Conservation (phyloP, 2,888 invertebrate species). For the Drymonia ruficornis region DNA sequence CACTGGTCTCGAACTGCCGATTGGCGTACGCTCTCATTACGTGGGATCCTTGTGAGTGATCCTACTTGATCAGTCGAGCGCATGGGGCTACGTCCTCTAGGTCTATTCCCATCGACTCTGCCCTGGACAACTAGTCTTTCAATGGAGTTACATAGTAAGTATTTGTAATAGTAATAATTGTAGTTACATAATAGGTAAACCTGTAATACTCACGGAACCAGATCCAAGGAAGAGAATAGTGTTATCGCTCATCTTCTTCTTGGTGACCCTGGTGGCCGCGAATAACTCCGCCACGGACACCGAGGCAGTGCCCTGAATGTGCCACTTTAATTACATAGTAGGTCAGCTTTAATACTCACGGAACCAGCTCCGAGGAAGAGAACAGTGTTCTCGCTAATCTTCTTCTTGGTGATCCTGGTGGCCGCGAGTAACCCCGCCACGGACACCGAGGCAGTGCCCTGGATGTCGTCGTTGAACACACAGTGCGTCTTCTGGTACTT, state of each 20-base stretch:
- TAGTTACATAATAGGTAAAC: too few relatives aligned
- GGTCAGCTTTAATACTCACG: too few relatives aligned
- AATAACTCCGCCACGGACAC: conserved; percentile 96
- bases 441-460: conserved; percentile 97
- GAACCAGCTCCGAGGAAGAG: conserved; percentile 95
- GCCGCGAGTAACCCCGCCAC: conserved; percentile 95
- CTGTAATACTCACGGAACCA: conserved; percentile 87
- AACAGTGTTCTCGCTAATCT: conserved; percentile 91
- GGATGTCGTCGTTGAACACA: conserved; percentile 99
- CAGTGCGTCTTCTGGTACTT: conserved; percentile 94
- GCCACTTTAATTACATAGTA: too few relatives aligned
- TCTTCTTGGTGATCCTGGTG: conserved; percentile 87
- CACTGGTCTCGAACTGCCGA: too few relatives aligned
- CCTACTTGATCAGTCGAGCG: too few relatives aligned
- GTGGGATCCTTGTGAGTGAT: too few relatives aligned
- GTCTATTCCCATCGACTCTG: too few relatives aligned
- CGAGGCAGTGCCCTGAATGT: conserved; percentile 98
- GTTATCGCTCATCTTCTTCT: conserved; percentile 90
- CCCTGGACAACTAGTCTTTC: too few relatives aligned
- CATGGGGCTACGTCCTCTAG: too few relatives aligned
- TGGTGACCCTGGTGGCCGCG: conserved; percentile 88
- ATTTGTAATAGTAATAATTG: too few relatives aligned
- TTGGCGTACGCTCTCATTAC: too few relatives aligned
- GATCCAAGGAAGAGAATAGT: conserved; percentile 94
- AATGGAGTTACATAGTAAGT: too few relatives aligned